Evolutionary conservation across 2,888 invertebrate species (phyloP), one percentile per base, ranked within the genome.

Genomic region (Beris morrisii): DNA sequence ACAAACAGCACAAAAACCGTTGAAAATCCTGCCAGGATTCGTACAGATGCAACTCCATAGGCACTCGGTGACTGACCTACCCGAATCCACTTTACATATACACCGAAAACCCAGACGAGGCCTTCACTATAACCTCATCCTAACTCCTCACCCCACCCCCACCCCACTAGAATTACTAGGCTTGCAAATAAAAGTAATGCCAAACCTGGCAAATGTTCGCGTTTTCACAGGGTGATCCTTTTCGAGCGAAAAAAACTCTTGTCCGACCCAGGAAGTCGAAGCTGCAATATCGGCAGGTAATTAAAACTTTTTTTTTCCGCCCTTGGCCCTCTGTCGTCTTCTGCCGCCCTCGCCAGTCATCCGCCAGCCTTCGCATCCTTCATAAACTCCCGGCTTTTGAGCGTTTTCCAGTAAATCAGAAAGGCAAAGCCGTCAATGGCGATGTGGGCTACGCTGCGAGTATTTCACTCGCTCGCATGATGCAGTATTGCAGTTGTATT

Each of bases 291-390:
- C 64, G 59, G 64, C 67, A 67, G 67, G 67, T 67, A 67, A 67
- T 67, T 67, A 67, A 67, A 67, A 67, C 53, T 64, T 67, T 67
- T 65, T 67, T 67, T 65, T 67, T 67, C 59, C 59, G 64, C 67
- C 59, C 65, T 67, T 65, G 64, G 67, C 65, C 67, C 59, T 59
- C 67, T 56, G 48, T 22, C 22, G 22, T 22, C 22, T 22, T 22
- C 22, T 64, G 30, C 55, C 31, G 30, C 38, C 38, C 38, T 22
- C 22, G 22, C 38, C 7, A 38, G 38, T 38, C 5, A 38, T 7
- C 38, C 38, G 38, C 9, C 5, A 38, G 9, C 38, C 38, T 38
- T 9, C 38, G 9, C 38, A 38, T 38, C 38, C 38, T 38, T 38
- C 9, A 22, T 22, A 22, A 38, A 38, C 38, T 22, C 22, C 22